phyloP scores from a whole-genome alignment of 2,888 invertebrate species.

The Hetaerina titia region DNA sequence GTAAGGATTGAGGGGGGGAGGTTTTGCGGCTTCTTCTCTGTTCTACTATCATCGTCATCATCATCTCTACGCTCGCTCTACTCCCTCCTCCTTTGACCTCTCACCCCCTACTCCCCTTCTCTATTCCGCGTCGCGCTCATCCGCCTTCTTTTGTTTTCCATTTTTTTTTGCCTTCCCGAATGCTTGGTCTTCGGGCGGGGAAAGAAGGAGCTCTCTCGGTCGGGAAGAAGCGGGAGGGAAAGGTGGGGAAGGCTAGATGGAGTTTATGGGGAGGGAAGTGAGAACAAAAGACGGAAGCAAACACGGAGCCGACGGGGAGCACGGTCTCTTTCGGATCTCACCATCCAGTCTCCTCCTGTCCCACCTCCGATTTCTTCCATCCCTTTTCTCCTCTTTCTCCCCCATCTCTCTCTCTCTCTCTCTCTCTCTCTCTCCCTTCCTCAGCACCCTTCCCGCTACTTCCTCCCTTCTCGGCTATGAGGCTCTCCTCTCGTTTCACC shows the following conservation, averaged over 20 bases:
- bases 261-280: not conserved
- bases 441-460: not conserved
- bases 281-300: slow-evolving; percentile 56
- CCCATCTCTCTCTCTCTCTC: not conserved
- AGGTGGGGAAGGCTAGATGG: not conserved
- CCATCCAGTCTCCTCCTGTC: not conserved
- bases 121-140: not conserved
- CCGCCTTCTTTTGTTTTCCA: not conserved
- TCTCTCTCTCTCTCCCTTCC: too few species aligned
- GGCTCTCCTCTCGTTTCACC: not conserved
- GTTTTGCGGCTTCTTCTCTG: not conserved
- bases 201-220: not conserved
- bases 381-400: not conserved
- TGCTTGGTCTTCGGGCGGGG: not conserved
- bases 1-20: not conserved
- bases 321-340: not conserved
- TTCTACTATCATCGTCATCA: not conserved
- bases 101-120: not conserved
- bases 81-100: not conserved
- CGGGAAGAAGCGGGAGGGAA: not conserved
- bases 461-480: not conserved
- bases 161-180: slow-evolving; percentile 26
- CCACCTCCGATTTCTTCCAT: not conserved
- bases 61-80: not conserved
- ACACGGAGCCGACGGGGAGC: slow-evolving; percentile 18